Evolutionary conservation across 2,797 vertebrate species (phyloP).

Genomic region (Gallirallus australis): DNA sequence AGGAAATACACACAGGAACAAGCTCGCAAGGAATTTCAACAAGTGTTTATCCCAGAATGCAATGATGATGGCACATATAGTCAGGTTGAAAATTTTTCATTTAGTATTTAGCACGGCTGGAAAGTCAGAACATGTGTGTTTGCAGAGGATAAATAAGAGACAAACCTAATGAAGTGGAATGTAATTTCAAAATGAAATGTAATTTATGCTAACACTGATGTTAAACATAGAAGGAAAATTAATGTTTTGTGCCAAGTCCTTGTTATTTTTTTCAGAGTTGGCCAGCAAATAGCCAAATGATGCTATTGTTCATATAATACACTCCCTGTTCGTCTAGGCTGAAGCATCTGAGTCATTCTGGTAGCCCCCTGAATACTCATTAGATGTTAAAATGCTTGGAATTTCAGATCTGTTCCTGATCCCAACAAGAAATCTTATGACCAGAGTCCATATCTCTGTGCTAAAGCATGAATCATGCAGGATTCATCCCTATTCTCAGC

Average conservation of each 20-base stretch:
- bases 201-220: neutral
- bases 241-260: neutral
- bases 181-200: neutral
- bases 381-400: conserved; percentile 36
- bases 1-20: conserved; percentile 98
- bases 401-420: conserved; percentile 38
- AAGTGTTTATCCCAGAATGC: conserved; percentile 97
- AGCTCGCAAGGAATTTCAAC: conserved; percentile 93
- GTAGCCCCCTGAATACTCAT: conserved; percentile 1
- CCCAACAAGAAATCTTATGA: neutral
- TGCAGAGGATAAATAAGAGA: neutral
- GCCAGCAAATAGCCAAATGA: neutral
- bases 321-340: neutral
- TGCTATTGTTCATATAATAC: neutral
- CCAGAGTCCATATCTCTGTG: neutral
- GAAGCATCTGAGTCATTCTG: conserved; percentile 25
- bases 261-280: neutral
- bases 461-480: neutral
- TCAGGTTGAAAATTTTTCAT: conserved; percentile 83
- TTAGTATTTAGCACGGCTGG: neutral
- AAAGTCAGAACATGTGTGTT: neutral
- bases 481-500: neutral
- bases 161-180: neutral
- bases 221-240: neutral
- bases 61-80: conserved; percentile 95